phyloP scores from a whole-genome alignment of 2,113 vertebrate species.

The Amia ocellicauda region DNA sequence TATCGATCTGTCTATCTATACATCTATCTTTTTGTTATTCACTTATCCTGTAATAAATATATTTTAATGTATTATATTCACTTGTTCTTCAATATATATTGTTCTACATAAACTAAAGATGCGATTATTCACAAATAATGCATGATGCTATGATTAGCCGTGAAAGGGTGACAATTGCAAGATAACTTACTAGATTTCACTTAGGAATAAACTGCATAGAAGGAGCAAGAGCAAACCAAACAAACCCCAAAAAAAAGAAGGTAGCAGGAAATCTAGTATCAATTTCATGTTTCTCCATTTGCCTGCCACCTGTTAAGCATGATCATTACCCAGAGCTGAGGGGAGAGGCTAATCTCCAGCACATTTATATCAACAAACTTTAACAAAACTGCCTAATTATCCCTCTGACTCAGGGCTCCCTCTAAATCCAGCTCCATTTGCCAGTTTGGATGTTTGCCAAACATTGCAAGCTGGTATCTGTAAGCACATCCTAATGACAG shows the following conservation, averaged over 20 bases:
- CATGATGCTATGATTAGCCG: constrained; percentile 25
- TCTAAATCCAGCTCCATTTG: constrained; percentile 66
- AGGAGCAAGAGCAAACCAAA: constrained; percentile 13
- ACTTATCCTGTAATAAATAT: no score
- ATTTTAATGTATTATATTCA: no score
- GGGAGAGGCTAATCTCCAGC: constrained; percentile 83
- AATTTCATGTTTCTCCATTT: constrained; percentile 86
- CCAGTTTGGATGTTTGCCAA: constrained; percentile 76
- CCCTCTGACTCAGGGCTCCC: constrained; percentile 75
- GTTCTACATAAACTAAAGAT: no score
- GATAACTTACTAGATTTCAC: constrained; percentile 7
- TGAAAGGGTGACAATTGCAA: constrained; percentile 26
- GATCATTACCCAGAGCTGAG: constrained; percentile 79
- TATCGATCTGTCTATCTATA: no score
- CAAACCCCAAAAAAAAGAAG: constrained; percentile 55
- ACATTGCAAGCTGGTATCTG: constrained; percentile 75
- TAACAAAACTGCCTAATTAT: constrained; percentile 93
- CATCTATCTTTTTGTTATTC: no score
- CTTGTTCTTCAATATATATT: no score
- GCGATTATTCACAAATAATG: background rate
- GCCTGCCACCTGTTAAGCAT: constrained; percentile 92
- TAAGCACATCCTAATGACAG: constrained; percentile 81
- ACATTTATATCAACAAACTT: constrained; percentile 97
- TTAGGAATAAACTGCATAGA: background rate
- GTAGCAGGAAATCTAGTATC: constrained; percentile 87